Evolutionary conservation across 2,113 vertebrate species (phyloP).

Genomic region (Osmerus eperlanus): DNA sequence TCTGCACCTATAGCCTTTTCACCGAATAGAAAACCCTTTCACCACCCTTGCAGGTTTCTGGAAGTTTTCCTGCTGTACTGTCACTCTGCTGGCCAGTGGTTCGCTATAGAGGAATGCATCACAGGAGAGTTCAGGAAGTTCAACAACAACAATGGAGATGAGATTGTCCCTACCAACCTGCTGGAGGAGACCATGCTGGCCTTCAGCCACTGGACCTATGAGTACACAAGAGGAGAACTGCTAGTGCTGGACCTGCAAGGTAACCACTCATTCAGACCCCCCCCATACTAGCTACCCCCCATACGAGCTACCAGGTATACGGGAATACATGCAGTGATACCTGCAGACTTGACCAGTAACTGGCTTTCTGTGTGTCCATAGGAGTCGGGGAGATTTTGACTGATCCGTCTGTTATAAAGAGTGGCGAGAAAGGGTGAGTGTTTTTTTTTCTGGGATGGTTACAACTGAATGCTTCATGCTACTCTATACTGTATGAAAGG

Average conservation of each 20-base stretch:
- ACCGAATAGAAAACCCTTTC: background rate
- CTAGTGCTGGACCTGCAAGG: constrained; percentile 95
- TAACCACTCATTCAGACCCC: constrained; percentile 42
- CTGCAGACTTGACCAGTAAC: background rate
- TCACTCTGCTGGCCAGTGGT: constrained; percentile 98
- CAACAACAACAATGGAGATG: constrained; percentile 97
- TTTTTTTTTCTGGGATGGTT: background rate
- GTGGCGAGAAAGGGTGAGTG: constrained; percentile 92
- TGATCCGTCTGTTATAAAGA: constrained; percentile 97
- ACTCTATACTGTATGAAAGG: background rate
- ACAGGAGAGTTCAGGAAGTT: constrained; percentile 98
- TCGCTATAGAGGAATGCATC: constrained; percentile 97
- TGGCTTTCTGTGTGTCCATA: constrained; percentile 44
- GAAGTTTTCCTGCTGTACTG: constrained; percentile 97
- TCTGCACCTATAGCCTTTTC: no score
- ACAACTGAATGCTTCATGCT: background rate
- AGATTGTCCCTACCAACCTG: constrained; percentile 93
- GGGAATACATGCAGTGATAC: background rate
- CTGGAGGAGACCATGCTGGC: constrained; percentile 98
- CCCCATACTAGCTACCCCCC: background rate
- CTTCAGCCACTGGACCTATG: constrained; percentile 97
- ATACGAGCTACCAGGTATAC: background rate
- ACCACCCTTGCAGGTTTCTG: constrained; percentile 78
- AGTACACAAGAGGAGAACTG: constrained; percentile 93
- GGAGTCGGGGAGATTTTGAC: constrained; percentile 97